Percentiles rank a stretch among this genome's conserved stretches.
Evolutionary conservation across 2,113 vertebrate species (phyloP).

Genomic region (Cyprinodon tularosa): DNA sequence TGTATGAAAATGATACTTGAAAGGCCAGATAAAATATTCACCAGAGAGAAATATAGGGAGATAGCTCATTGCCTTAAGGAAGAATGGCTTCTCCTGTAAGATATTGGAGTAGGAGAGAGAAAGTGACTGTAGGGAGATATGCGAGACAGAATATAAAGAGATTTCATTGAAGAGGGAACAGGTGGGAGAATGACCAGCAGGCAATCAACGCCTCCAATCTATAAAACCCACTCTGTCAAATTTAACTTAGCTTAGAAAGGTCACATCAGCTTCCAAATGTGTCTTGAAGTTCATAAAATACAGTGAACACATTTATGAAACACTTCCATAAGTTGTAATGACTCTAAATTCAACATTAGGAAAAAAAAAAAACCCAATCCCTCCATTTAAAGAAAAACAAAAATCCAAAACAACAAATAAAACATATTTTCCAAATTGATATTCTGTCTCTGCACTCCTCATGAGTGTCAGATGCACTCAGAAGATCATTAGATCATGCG

Average conservation of each 20-base stretch:
- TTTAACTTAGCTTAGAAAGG: constrained; percentile 46
- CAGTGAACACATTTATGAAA: constrained; percentile 2
- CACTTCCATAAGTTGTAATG: not conserved
- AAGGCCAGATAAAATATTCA: constrained; percentile 69
- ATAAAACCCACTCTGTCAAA: constrained; percentile 33
- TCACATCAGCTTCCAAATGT: constrained; percentile 44
- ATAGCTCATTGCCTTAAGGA: constrained; percentile 58
- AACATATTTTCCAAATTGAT: constrained; percentile 33
- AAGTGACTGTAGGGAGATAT: constrained; percentile 9
- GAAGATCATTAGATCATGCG: constrained; percentile 62
- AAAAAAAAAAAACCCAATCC: not conserved
- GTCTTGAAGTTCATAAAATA: constrained; percentile 17
- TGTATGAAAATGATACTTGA: constrained; percentile 65
- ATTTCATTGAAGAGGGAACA: constrained; percentile 36
- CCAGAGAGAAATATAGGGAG: constrained; percentile 53
- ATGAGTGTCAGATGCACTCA: constrained; percentile 32
- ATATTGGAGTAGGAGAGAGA: constrained; percentile 12
- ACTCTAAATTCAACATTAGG: not conserved
- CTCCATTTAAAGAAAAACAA: not conserved
- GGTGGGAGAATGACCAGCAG: constrained; percentile 32
- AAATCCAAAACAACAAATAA: constrained; percentile 2
- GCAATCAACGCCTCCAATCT: constrained; percentile 47
- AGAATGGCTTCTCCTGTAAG: constrained; percentile 55
- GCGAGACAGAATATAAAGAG: constrained; percentile 22
- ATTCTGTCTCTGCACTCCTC: constrained; percentile 28